Conservation (phyloP, 2,113 vertebrate genomes). For the Plectropomus leopardus region DNA sequence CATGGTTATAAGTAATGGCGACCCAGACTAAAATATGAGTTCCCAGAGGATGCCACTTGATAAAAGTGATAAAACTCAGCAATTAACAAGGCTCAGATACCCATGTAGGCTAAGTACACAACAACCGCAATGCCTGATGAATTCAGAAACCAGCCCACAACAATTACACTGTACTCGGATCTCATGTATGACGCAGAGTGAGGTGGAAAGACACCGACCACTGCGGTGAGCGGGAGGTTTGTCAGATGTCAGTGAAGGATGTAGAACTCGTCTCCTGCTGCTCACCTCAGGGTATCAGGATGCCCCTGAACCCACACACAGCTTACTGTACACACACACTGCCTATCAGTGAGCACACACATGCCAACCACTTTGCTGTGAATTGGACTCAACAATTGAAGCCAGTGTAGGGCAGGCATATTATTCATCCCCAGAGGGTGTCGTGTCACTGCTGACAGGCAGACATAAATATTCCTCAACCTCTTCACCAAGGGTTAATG, state of each 20-base stretch:
- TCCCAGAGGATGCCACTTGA: not conserved
- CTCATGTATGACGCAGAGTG: not conserved
- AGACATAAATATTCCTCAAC: slow-evolving; percentile 83
- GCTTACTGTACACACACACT: slow-evolving; percentile 2
- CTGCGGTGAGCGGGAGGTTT: slow-evolving; percentile 53
- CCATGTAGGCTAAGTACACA: not conserved
- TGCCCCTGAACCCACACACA: slow-evolving; percentile 52
- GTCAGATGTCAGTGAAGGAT: slow-evolving; percentile 77
- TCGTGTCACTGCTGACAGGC: slow-evolving; percentile 77
- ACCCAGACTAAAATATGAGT: not conserved
- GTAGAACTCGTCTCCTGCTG: slow-evolving; percentile 73
- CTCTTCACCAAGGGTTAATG: slow-evolving; percentile 81
- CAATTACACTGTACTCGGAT: not conserved
- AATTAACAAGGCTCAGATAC: not conserved
- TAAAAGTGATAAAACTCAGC: not conserved
- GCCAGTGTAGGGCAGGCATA: slow-evolving; percentile 69
- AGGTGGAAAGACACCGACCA: slow-evolving; percentile 31
- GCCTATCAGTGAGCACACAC: not conserved
- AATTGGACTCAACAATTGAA: slow-evolving; percentile 73
- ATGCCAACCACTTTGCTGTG: slow-evolving; percentile 43
- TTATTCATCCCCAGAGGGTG: slow-evolving; percentile 79
- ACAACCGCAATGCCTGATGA: not conserved
- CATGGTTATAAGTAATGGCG: not conserved
- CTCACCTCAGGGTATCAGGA: slow-evolving; percentile 70
- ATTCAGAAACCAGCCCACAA: not conserved